Conservation (phyloP, 1,140 invertebrate species). For the Cyrtorhinus lividipennis region DNA sequence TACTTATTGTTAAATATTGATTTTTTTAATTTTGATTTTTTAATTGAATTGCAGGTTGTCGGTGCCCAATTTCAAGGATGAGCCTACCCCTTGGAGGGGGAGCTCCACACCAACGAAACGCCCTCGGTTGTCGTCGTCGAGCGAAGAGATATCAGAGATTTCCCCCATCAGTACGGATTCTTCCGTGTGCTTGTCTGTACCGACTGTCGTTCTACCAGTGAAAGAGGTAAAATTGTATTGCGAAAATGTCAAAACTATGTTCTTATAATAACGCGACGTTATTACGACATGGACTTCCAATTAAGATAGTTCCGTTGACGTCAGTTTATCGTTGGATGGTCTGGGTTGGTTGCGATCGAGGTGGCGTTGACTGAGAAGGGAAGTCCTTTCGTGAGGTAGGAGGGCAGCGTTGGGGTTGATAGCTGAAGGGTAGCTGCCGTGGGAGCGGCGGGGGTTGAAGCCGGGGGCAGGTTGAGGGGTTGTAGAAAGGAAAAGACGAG, state of each 20-base stretch:
- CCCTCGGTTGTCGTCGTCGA: background rate
- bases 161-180: background rate
- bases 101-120: background rate
- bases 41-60: too few relatives aligned
- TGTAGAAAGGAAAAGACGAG: background rate
- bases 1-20: too few relatives aligned
- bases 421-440: background rate
- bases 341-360: background rate
- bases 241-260: too few relatives aligned
- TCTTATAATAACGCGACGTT: too few relatives aligned
- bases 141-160: background rate
- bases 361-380: too few relatives aligned
- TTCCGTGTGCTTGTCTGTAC: background rate
- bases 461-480: background rate
- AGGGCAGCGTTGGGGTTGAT: constrained; percentile 2
- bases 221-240: too few relatives aligned
- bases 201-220: too few relatives aligned
- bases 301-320: too few relatives aligned
- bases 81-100: background rate
- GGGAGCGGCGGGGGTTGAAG: background rate
- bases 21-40: too few relatives aligned
- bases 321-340: too few relatives aligned
- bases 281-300: too few relatives aligned
- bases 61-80: background rate
- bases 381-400: too few relatives aligned